Conservation (phyloP, 2,113 vertebrate species). For the Clarias gariepinus region DNA sequence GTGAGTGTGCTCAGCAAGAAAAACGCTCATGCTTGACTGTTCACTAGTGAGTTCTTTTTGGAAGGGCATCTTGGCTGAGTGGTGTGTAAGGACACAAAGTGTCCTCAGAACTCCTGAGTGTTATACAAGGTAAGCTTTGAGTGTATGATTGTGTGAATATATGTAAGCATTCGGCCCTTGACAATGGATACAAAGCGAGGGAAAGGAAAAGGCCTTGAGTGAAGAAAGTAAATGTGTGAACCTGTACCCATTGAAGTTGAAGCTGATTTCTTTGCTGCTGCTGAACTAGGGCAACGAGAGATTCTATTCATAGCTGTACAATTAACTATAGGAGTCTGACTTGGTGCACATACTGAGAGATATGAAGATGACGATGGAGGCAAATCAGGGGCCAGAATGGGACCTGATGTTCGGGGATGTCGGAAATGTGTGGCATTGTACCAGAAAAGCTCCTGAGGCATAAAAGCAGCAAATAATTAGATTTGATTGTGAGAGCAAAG, state of each 20-base stretch:
- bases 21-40: conserved; percentile 27
- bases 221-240: conserved; percentile 12
- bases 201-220: background rate
- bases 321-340: conserved; percentile 45
- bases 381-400: background rate
- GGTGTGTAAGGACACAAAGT: background rate
- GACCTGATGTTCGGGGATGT: conserved; percentile 3
- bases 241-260: conserved; percentile 34
- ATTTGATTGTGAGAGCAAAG: conserved; percentile 29
- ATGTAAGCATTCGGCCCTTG: background rate
- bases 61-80: background rate
- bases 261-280: conserved; percentile 33
- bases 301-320: conserved; percentile 52
- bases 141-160: background rate
- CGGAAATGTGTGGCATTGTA: background rate
- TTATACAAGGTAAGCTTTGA: conserved; percentile 22
- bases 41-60: background rate
- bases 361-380: background rate
- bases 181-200: background rate
- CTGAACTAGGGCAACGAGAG: conserved; percentile 49
- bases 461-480: background rate
- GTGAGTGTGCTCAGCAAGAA: background rate
- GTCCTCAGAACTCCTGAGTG: background rate
- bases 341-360: conserved; percentile 21
- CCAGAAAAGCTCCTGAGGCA: background rate